Evolutionary conservation across 2,888 invertebrate species (phyloP), one percentile per base, ranked within the genome.

Genomic region (Hesperia comma): DNA sequence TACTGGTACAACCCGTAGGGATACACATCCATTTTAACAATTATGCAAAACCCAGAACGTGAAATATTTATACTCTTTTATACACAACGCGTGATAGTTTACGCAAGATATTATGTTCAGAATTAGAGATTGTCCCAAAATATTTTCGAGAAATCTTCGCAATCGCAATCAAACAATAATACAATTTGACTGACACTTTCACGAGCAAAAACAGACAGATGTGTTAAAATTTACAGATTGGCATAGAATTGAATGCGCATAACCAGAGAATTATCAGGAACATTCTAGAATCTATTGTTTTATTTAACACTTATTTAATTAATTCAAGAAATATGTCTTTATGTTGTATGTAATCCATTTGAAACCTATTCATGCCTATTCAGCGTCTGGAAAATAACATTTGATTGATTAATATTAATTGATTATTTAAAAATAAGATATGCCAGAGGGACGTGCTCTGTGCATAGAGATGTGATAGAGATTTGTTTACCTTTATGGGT

Each of bases 21-120:
- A 74, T 88, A 91, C 40, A 90, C 77, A 82, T 90, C 85, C 91
- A 92, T 90, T 71, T 75, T 79, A n/a, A 51, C 6, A 19, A 19
- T 33, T 15, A 14, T 19, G 62, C 43, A 55, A 21, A 8, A 43
- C 32, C 41, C 21, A n/a, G 41, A 21, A 6, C 26, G 26, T 26
- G 26, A 26, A 26, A 5, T 51, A n/a, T 40, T 32, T 49, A n/a
- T 8, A 12, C 2, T 12, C 8, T 61, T 61, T 32, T 26, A 43
- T n/a, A 17, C 3, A 61, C 10, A 33, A 17, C 32, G 12, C 32
- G 19, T 19, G 12, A 43, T 26, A 58, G 14, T 37, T 33, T 6
- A 26, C 10, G n/a, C 40, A 33, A 57, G 51, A 49, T 56, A 37
- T 49, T 56, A 37, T 49, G 19, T 12, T 41, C 37, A 46, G 37